phyloP scores from a whole-genome alignment of 1,140 invertebrate species.

The Nautilus pompilius region DNA sequence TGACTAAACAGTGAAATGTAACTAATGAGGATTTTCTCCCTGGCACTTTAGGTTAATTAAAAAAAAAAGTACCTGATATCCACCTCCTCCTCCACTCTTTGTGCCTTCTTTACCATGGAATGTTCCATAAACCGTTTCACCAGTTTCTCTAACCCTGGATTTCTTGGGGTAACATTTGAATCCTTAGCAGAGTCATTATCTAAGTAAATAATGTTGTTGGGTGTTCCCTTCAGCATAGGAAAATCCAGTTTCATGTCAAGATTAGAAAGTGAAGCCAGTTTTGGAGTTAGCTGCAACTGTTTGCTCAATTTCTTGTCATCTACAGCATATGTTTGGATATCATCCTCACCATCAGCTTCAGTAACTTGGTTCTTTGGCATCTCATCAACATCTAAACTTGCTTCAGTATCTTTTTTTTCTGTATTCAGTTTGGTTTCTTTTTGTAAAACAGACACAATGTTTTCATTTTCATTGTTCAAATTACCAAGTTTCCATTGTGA shows the following conservation, averaged over 20 bases:
- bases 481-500: no score
- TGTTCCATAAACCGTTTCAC: conserved; percentile 25
- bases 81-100: conserved; percentile 19
- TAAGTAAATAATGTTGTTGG: not conserved
- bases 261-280: not conserved
- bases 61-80: conserved; percentile 29
- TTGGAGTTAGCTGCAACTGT: no score
- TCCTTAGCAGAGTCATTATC: not conserved
- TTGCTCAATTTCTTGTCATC: not conserved
- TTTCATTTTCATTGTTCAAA: not conserved
- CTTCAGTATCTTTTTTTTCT: not conserved
- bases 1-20: no score
- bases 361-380: not conserved
- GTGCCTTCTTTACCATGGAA: conserved; percentile 15
- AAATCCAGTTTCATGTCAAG: not conserved
- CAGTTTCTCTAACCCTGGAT: conserved; percentile 18
- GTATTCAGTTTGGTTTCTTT: not conserved
- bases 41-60: not conserved
- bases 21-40: not conserved
- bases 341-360: not conserved
- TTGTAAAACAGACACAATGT: not conserved
- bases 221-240: not conserved
- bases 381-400: not conserved
- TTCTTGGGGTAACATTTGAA: not conserved
- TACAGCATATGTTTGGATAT: not conserved